Evolutionary conservation across 2,797 vertebrate genomes (phyloP), one percentile per base, ranked within the genome.

Genomic region (Nyctibius grandis): DNA sequence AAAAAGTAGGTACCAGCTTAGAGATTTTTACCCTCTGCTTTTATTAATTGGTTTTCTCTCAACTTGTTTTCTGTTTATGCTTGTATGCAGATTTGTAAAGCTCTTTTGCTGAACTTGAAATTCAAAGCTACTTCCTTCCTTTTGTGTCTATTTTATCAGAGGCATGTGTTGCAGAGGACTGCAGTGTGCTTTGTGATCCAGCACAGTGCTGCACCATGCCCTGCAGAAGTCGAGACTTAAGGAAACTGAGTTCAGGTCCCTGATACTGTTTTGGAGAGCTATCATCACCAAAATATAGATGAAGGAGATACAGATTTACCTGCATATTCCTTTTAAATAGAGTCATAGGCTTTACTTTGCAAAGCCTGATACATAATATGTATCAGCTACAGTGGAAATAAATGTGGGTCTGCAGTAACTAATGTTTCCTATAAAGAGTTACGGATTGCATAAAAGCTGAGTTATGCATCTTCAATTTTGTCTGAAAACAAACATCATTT

Each of bases 401-500:
- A 91, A 88, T 38, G 29, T 28, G 12, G 45, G 38, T 84, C 76
- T 91, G 42, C 50, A 81, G 59, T 90, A 94, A 67, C 36, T 64
- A 85, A 85, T 64, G 47, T 76, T 91, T 95, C 77, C 25, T 68
- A 59, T 84, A 59, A 91, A 61, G 78, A 83, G 33, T 65, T 87
- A 81, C 0, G 0, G 20, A 81, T 88, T 95, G 57, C 68, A 78
- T 81, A 78, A 92, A 95, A 91, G 19, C 44, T 74, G 79, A 92
- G 79, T 86, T 92, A 79, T 31, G 59, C 23, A 75, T 85, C 85
- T 91, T 73, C 85, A 83, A 95, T 95, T 89, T 79, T 95, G 80
- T 90, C 91, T 95, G 95, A 84, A 94, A 96, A 94, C 95, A 97
- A 95, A 73, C 47, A 74, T 64, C 81, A 56, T 87, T 95, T 93